Base-by-base conservation (phyloP, 1,140 invertebrate genomes). In the Idris sp. region DNA sequence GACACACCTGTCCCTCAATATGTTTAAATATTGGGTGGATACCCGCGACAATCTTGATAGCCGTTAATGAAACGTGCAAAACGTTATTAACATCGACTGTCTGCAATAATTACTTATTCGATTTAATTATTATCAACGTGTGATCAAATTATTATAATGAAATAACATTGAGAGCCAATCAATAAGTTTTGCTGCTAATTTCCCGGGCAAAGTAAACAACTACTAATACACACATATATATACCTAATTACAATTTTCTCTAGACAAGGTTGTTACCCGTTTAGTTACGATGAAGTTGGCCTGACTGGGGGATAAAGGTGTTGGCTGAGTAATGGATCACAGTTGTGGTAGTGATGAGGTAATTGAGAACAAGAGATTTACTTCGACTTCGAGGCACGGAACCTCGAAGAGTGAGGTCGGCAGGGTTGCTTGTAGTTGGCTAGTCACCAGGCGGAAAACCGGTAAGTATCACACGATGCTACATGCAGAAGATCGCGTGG, bases 331-430 rank as follows among this genome's bases (percentile, higher is more conserved):
- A 83, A 82, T 81, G 79, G 78, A 74, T 77, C 80, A 79, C 67
- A n/a, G 51, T 59, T 76, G 58, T 64, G 61, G 43, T 19, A 43
- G 59, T 48, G 65, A 65, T 58, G 61, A 78, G 84, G 85, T 86
- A 87, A 87, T 87, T 86, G 84, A 85, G 85, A 86, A 86, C 81
- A 83, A 82, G 84, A 86, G 84, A 87, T 85, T 86, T 85, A 86
- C 83, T 85, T 81, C 76, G 76, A 75, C 75, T 58, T 69, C 59
- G 62, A 76, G 77, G n/a, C n/a, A n/a, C n/a, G n/a, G n/a, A n/a
- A n/a, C n/a, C n/a, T 31, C 53, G 59, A 54, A 54, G 44, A 73
- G 54, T 48, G 43, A 68, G 72, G 76, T 67, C 56, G 79, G 76
- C 72, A 51, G 72, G 64, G 73, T 77, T 71, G 73, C 59, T 75